phyloP scores from a whole-genome alignment of 2,113 vertebrate species.

The Alectura lathami region DNA sequence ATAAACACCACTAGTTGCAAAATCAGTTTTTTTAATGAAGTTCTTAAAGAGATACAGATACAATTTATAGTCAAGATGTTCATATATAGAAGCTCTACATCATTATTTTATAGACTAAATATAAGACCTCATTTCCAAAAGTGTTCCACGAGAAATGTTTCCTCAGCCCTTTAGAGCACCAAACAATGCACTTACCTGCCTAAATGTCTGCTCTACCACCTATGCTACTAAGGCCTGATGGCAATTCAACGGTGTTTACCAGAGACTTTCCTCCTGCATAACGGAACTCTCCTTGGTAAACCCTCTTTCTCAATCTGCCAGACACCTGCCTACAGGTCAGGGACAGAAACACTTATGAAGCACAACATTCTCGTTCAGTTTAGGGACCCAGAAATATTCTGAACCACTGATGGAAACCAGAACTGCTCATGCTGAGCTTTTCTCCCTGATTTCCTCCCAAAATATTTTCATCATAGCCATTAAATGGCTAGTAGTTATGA shows the following conservation, averaged over 20 bases:
- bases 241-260: not conserved
- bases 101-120: not conserved
- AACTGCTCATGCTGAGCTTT: not conserved
- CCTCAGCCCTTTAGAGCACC: not conserved
- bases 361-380: not conserved
- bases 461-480: not conserved
- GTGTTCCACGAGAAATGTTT: not conserved
- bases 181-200: not conserved
- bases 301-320: not conserved
- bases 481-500: not conserved
- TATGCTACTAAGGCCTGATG: not conserved
- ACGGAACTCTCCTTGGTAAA: not conserved
- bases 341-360: not conserved
- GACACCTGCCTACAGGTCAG: not conserved
- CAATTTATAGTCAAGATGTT: not conserved
- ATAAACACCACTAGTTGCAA: not conserved
- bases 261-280: not conserved
- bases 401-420: not conserved
- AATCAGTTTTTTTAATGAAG: not conserved
- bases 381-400: not conserved
- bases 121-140: not conserved
- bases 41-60: not conserved
- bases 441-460: not conserved
- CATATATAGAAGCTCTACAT: not conserved
- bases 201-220: not conserved